A percentile compares a stretch with the other conserved stretches of the same genome.
Evolutionary conservation across 1,140 invertebrate species (phyloP).

Genomic region (Phymastichus coffea): DNA sequence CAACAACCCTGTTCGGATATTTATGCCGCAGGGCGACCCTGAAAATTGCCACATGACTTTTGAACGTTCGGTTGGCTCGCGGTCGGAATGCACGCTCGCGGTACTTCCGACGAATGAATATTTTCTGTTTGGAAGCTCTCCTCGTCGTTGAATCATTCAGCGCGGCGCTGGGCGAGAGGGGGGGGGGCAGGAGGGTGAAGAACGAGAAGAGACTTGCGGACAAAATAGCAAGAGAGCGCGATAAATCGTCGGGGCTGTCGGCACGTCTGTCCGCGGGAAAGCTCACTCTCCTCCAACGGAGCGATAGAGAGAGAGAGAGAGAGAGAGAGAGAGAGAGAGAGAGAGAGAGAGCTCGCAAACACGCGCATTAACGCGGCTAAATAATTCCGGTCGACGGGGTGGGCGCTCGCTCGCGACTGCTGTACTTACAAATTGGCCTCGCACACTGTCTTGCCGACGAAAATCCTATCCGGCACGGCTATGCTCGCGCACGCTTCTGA

Average conservation of each 20-base stretch:
- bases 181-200: background rate
- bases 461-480: no score
- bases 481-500: conserved; percentile 45
- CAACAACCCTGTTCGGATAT: no score
- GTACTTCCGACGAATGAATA: conserved; percentile 21
- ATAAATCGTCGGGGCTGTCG: conserved; percentile 16
- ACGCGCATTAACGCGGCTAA: conserved; percentile 14
- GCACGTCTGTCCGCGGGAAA: background rate
- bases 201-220: background rate
- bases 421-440: background rate
- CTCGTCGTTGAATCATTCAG: conserved; percentile 9
- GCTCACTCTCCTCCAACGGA: conserved; percentile 17
- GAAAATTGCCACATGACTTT: no score
- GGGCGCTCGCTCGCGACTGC: background rate
- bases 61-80: no score
- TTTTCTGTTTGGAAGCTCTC: background rate
- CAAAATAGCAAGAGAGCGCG: background rate
- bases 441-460: no score
- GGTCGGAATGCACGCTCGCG: no score
- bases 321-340: no score
- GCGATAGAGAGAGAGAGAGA: no score
- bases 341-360: no score
- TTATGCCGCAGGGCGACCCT: no score
- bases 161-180: background rate
- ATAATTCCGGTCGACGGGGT: background rate